These are phyloP conservation scores for Cotesia chilonis DNA, from an alignment of 1,140 invertebrate species.

Conservation along the genomic window DNA sequence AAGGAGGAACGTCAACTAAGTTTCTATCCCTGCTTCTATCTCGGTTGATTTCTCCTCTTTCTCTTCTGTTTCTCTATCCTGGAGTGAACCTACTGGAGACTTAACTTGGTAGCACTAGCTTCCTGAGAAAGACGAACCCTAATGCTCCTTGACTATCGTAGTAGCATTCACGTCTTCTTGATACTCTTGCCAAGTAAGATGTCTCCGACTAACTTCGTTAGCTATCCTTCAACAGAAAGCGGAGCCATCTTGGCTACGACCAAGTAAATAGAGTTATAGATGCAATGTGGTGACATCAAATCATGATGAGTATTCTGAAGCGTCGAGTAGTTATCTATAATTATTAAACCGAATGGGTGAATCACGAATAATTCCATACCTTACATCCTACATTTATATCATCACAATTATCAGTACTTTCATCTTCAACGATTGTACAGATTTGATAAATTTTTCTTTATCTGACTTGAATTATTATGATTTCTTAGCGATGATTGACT, in stretches of 20 bases:
- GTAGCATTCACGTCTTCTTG: constrained; percentile 22
- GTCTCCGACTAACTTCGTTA: constrained; percentile 62
- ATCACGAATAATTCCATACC: no score
- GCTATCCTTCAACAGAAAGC: constrained; percentile 45
- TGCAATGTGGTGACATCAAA: constrained; percentile 49
- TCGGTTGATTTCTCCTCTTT: no score
- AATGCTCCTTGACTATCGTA: constrained; percentile 33
- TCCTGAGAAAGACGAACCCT: constrained; percentile 28
- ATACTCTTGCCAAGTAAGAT: constrained; percentile 47
- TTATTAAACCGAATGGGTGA: constrained; percentile 43
- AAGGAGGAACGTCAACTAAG: no score
- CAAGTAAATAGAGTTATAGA: constrained; percentile 46
- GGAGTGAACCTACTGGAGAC: not conserved
- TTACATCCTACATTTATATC: no score
- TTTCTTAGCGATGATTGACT: no score
- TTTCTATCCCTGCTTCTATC: no score
- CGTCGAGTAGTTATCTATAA: constrained; percentile 58
- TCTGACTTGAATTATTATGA: no score
- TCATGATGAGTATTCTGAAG: constrained; percentile 55
- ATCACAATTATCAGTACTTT: no score
- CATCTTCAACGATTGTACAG: no score
- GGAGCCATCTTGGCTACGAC: constrained; percentile 61
- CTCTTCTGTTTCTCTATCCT: no score
- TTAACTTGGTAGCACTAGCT: constrained; percentile 20
- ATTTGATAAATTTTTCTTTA: no score